Percentiles rank a stretch among this genome's conserved stretches.
These are phyloP conservation scores for Heliconius hortense DNA, from an alignment of 2,888 invertebrate species.

Conservation along the genomic window DNA sequence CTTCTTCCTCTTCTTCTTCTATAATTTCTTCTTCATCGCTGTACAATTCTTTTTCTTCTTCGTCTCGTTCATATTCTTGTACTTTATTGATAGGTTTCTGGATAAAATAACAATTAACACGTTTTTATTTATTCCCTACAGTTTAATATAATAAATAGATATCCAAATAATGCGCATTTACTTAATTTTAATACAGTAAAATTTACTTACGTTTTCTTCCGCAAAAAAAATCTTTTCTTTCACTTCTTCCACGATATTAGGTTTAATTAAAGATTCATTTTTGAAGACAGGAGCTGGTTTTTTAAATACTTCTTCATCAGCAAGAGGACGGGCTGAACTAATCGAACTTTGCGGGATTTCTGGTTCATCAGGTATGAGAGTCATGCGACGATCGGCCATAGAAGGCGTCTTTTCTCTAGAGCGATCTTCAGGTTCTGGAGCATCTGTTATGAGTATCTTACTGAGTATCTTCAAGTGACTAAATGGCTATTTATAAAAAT, in stretches of 20 bases:
- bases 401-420: conserved; percentile 63
- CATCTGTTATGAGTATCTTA: conserved; percentile 58
- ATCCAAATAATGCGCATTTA: not conserved
- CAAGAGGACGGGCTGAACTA: conserved; percentile 31
- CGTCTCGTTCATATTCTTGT: conserved; percentile 37
- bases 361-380: conserved; percentile 63
- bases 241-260: conserved; percentile 56
- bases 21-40: conserved; percentile 67
- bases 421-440: conserved; percentile 55
- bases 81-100: conserved; percentile 36
- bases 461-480: conserved; percentile 36
- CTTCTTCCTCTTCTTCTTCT: conserved; percentile 57
- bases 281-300: conserved; percentile 37
- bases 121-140: not conserved
- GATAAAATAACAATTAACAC: not conserved
- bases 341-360: conserved; percentile 47
- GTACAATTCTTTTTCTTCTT: conserved; percentile 62
- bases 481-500: not conserved
- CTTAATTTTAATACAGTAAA: not conserved
- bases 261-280: conserved; percentile 51
- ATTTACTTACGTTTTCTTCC: conserved; percentile 44
- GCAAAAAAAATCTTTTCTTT: conserved; percentile 39
- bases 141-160: not conserved
- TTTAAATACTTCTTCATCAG: conserved; percentile 39
- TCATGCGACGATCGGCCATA: conserved; percentile 70